Evolutionary conservation across 1,140 invertebrate genomes (phyloP), one percentile per base, ranked within the genome.

Genomic region (Drosophila albomicans): DNA sequence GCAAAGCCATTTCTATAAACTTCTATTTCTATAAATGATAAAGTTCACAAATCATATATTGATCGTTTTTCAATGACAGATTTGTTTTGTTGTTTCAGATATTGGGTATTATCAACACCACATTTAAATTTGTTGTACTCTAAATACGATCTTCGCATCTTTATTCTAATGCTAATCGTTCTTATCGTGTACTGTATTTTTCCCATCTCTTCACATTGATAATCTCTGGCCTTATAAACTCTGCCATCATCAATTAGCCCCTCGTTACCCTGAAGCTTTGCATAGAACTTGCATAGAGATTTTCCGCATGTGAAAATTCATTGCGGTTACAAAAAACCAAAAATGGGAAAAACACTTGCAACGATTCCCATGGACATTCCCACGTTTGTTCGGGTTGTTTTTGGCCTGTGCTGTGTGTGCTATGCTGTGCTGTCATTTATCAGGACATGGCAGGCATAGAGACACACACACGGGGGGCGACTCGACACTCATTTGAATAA

Each of bases 401-500:
- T 10, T 4, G 35, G 7, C 1, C 32, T 41, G 7, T 43, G 20
- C 30, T 7, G 57, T 51, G 20, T 7, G 57, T 51, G 20, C 20
- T 41, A 1, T 25, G 6, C 25, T 63, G 35, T 58, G 58, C 51
- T 78, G 84, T 80, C 82, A 87, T 87, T 82, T 88, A 84, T 85
- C 71, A 85, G 85, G 74, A 75, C 82, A 25, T 25, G 20, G 20
- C 20, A 25, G 20, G 20, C 20, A 25, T 0, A 25, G 20, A 25
- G 20, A 25, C 20, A 25, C 20, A 25, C 20, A 25, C 20, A 65
- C 7, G 25, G 30, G 45, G 35, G 49, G 16, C 16, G 48, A 38
- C 49, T 56, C 63, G 57, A 56, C 46, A 57, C 71, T 88, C 70
- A 87, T 87, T 87, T 87, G 63, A 82, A 87, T 87, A 80, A 59